phyloP scores from a whole-genome alignment of 2,797 vertebrate genomes.

The Gambelia wislizenii region DNA sequence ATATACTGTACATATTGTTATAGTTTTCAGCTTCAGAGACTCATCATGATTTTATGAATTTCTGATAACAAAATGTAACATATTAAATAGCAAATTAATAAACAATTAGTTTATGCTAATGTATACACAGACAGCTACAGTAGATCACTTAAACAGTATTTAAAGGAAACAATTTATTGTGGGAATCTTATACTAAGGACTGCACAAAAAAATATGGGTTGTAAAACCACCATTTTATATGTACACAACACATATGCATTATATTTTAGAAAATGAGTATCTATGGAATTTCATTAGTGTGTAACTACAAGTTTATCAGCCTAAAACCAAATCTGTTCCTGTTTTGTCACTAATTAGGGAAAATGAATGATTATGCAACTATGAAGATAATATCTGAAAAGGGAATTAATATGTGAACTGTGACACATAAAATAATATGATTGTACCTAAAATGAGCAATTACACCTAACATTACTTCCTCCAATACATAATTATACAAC shows the following conservation, averaged over 20 bases:
- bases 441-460: rapidly evolving
- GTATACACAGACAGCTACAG: background rate
- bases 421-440: background rate
- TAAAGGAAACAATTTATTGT: background rate
- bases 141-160: slow-evolving; percentile 1
- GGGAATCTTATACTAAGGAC: background rate
- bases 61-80: background rate
- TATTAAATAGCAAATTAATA: background rate
- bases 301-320: rapidly evolving
- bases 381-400: background rate
- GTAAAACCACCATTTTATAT: background rate
- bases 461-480: background rate
- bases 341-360: rapidly evolving
- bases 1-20: background rate
- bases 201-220: background rate
- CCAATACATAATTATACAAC: background rate
- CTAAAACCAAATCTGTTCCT: background rate
- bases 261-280: background rate
- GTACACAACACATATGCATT: background rate
- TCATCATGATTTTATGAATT: background rate
- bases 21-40: background rate
- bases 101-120: background rate
- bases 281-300: background rate
- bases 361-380: background rate
- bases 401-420: background rate